Conservation (phyloP, 2,113 vertebrate genomes). For the Eleginops maclovinus region DNA sequence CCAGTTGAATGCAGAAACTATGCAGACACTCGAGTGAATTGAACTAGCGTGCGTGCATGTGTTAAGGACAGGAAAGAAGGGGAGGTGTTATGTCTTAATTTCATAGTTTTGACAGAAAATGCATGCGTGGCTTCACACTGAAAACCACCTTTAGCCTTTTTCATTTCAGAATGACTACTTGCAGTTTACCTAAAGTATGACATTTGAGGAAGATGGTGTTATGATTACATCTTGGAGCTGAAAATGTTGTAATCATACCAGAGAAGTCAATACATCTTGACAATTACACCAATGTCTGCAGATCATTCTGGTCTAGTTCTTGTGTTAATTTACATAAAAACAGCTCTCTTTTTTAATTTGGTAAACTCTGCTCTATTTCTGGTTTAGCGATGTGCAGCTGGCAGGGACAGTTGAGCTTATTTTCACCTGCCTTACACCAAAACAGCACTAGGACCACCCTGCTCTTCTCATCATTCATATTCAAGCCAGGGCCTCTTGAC, state of each 20-base stretch:
- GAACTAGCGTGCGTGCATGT: slow-evolving; percentile 83
- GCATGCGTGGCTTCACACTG: slow-evolving; percentile 40
- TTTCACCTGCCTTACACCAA: slow-evolving; percentile 80
- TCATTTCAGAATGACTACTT: slow-evolving; percentile 23
- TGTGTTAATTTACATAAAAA: slow-evolving; percentile 62
- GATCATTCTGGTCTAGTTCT: slow-evolving; percentile 25
- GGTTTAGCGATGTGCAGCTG: slow-evolving; percentile 77
- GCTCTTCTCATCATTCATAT: slow-evolving; percentile 89
- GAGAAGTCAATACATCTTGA: slow-evolving; percentile 44
- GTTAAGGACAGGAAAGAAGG: slow-evolving; percentile 68
- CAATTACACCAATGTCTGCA: slow-evolving; percentile 38
- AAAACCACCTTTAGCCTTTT: slow-evolving; percentile 27
- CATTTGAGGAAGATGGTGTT: slow-evolving; percentile 33
- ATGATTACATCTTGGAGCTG: slow-evolving; percentile 45
- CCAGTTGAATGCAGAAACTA: slow-evolving; percentile 96
- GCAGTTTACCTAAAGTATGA: slow-evolving; percentile 38
- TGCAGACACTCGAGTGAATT: slow-evolving; percentile 89
- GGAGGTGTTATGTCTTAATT: slow-evolving; percentile 92
- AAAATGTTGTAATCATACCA: slow-evolving; percentile 40
- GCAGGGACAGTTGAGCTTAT: slow-evolving; percentile 82
- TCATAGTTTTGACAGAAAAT: slow-evolving; percentile 79
- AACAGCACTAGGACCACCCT: slow-evolving; percentile 84
- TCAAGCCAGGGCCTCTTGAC: slow-evolving; percentile 88
- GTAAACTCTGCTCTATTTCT: slow-evolving; percentile 70
- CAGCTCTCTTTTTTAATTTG: slow-evolving; percentile 28